Conservation (phyloP, 1,140 invertebrate genomes). For the Nasonia vitripennis region DNA sequence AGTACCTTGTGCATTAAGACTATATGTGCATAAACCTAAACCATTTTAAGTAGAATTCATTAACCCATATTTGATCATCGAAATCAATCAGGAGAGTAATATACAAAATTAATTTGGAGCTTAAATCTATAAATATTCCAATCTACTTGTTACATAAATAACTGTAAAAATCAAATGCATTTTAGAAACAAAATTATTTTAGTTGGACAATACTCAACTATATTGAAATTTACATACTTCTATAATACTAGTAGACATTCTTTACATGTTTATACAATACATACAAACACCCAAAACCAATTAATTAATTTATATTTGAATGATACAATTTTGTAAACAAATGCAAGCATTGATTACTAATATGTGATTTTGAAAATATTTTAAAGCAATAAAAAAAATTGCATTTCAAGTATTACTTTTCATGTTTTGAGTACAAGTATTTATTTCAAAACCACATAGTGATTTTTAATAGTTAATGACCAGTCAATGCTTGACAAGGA, state of each 20-base stretch:
- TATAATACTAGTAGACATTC: no score
- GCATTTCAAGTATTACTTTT: background rate
- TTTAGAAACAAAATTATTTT: background rate
- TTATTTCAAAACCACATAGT: background rate
- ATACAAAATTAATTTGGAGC: background rate
- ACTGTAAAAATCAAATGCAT: background rate
- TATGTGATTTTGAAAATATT: no score
- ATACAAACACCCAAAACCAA: no score
- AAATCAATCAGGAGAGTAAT: background rate
- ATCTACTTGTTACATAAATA: background rate
- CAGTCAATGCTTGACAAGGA: conserved; percentile 57
- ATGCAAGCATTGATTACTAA: no score
- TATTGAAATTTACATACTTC: no score
- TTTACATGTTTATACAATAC: no score
- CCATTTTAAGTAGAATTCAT: background rate
- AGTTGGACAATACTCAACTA: background rate
- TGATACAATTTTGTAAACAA: no score
- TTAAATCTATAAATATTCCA: background rate
- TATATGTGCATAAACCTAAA: background rate
- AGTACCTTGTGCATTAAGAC: background rate
- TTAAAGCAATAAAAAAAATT: background rate
- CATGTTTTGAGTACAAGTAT: background rate
- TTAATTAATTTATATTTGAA: no score
- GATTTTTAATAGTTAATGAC: conserved; percentile 49
- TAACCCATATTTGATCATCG: background rate